phyloP scores from a whole-genome alignment of 1,140 invertebrate species.

The Drosophila pachea region DNA sequence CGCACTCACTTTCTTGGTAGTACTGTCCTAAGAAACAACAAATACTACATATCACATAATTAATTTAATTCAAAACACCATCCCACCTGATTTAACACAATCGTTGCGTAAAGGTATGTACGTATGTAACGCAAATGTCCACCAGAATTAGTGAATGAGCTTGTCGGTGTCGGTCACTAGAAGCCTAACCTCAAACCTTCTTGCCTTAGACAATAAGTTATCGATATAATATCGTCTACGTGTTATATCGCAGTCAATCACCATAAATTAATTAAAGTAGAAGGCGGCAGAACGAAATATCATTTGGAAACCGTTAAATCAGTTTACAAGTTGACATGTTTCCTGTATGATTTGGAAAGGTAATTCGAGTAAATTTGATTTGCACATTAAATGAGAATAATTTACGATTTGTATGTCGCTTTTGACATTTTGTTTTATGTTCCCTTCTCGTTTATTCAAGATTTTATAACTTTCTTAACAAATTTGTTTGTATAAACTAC shows the following conservation, averaged over 20 bases:
- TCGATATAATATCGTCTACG: conserved; percentile 4
- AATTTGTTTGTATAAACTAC: conserved; percentile 68
- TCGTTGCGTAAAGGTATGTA: conserved; percentile 36
- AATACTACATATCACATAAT: not conserved
- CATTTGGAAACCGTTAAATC: not conserved
- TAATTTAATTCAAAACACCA: not conserved
- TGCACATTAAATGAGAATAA: not conserved
- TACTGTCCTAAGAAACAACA: not conserved
- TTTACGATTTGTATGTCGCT: conserved; percentile 16
- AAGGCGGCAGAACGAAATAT: not conserved
- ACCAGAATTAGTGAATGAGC: not conserved
- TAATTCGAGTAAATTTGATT: not conserved
- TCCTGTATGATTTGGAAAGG: not conserved
- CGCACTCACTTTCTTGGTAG: conserved; percentile 12
- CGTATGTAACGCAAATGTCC: not conserved
- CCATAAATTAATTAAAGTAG: not conserved
- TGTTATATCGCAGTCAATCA: no score
- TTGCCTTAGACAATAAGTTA: conserved; percentile 2
- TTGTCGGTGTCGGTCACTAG: conserved; percentile 11
- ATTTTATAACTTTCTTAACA: conserved; percentile 50
- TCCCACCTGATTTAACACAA: conserved; percentile 16
- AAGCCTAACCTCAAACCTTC: conserved; percentile 31
- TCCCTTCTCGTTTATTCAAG: conserved; percentile 57
- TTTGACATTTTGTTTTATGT: conserved; percentile 41
- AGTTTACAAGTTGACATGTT: not conserved